Evolutionary conservation across 2,113 vertebrate species (phyloP).

Genomic region (Nematolebias whitei): DNA sequence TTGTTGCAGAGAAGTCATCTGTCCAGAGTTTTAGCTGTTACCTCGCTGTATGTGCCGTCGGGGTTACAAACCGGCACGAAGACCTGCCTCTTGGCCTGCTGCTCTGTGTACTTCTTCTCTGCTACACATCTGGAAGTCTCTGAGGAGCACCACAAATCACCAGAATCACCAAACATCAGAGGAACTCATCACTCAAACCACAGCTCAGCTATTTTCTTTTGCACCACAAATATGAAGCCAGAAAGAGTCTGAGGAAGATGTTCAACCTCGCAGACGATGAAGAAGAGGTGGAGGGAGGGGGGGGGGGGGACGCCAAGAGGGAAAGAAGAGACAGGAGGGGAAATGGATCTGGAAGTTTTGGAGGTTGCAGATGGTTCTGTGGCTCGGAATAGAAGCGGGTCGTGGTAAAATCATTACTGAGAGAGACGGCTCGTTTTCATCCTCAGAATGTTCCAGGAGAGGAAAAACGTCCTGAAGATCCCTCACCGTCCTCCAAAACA

Average conservation of each 20-base stretch:
- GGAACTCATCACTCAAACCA: constrained; percentile 35
- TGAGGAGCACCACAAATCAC: constrained; percentile 73
- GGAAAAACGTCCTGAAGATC: constrained; percentile 67
- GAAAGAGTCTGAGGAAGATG: constrained; percentile 51
- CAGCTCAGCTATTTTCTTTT: constrained; percentile 49
- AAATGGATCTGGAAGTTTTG: constrained; percentile 74
- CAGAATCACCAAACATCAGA: constrained; percentile 47
- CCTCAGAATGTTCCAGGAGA: constrained; percentile 70
- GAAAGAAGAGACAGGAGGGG: constrained; percentile 33
- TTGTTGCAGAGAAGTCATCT: too few relatives aligned
- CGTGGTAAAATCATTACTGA: constrained; percentile 79
- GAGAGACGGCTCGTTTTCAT: constrained; percentile 55
- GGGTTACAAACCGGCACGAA: constrained; percentile 96
- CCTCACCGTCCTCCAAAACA: constrained; percentile 48
- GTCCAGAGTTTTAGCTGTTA: constrained; percentile 65
- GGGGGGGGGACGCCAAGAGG: neutral
- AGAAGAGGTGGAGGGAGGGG: constrained; percentile 37
- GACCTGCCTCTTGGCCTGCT: constrained; percentile 96
- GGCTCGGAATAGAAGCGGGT: constrained; percentile 73
- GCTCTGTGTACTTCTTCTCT: constrained; percentile 96
- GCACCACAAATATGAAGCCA: constrained; percentile 43
- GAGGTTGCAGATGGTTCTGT: constrained; percentile 69
- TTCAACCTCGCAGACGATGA: constrained; percentile 54
- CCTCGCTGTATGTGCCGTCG: constrained; percentile 96
- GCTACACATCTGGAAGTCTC: constrained; percentile 96